Conservation (phyloP, 2,113 vertebrate genomes). For the Oreochromis tanganicae region DNA sequence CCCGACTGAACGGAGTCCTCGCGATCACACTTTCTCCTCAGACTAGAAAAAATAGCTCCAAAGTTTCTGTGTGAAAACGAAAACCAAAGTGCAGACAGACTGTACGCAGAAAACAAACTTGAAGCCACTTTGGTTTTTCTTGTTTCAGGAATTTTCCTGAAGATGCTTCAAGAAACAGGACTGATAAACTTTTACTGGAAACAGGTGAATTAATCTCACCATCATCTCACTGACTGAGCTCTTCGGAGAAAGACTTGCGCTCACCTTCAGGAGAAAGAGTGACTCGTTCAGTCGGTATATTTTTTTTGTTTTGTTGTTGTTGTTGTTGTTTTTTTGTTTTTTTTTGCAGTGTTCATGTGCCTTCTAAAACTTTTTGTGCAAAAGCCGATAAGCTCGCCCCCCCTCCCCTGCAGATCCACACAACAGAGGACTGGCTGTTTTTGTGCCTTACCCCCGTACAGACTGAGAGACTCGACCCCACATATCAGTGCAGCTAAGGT, state of each 20-base stretch:
- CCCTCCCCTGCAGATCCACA: background rate
- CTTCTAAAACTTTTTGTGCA: slow-evolving; percentile 50
- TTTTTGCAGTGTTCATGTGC: slow-evolving; percentile 43
- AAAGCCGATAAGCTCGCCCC: slow-evolving; percentile 65
- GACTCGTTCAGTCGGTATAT: background rate
- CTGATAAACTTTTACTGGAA: background rate
- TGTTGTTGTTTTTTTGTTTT: background rate
- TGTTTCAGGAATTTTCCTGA: background rate
- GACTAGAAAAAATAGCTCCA: background rate
- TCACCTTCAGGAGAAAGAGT: background rate
- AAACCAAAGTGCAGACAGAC: background rate
- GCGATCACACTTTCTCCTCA: background rate
- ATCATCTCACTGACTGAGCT: background rate
- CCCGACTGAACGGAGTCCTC: background rate
- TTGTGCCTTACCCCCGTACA: slow-evolving; percentile 40
- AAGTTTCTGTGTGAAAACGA: background rate
- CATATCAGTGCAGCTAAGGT: slow-evolving; percentile 65
- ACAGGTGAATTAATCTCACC: background rate
- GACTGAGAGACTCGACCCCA: slow-evolving; percentile 23
- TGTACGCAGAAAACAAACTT: background rate
- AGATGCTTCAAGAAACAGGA: background rate
- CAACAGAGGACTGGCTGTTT: slow-evolving; percentile 30
- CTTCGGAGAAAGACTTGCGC: background rate
- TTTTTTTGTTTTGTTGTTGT: background rate
- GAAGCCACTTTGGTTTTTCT: background rate